Evolutionary conservation across 2,797 vertebrate species (phyloP).

Genomic region (Crenichthys baileyi): DNA sequence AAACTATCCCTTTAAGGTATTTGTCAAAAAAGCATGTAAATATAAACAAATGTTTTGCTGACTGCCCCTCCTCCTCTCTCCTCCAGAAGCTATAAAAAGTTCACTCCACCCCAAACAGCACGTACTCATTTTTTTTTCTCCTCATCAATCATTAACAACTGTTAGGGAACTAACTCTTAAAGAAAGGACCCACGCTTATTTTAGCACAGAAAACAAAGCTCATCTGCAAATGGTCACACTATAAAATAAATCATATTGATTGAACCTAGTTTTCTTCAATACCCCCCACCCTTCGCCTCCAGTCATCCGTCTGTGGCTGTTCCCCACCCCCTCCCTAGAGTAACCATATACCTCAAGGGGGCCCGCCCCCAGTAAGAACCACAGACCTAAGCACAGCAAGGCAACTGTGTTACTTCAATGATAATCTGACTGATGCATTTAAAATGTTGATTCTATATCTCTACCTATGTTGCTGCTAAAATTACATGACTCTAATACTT

Average conservation of each 20-base stretch:
- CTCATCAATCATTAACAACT: constrained; percentile 13
- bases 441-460: neutral
- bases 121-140: neutral
- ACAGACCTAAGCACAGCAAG: constrained; percentile 7
- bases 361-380: neutral
- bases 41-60: neutral
- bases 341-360: constrained; percentile 1
- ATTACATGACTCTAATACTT: neutral
- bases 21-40: neutral
- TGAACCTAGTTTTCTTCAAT: constrained; percentile 2
- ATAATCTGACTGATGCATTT: neutral
- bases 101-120: constrained; percentile 4
- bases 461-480: neutral
- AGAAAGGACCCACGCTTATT: neutral
- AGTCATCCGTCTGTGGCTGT: neutral
- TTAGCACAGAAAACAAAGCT: neutral
- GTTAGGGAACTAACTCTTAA: neutral
- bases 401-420: neutral
- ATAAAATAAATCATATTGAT: neutral
- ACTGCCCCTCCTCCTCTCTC: no score
- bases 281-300: neutral
- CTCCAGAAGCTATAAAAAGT: constrained; percentile 2
- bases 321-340: constrained; percentile 10
- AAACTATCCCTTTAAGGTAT: neutral
- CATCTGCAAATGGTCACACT: neutral